Conservation (phyloP, 1,140 invertebrate genomes). For the Triops cancriformis region DNA sequence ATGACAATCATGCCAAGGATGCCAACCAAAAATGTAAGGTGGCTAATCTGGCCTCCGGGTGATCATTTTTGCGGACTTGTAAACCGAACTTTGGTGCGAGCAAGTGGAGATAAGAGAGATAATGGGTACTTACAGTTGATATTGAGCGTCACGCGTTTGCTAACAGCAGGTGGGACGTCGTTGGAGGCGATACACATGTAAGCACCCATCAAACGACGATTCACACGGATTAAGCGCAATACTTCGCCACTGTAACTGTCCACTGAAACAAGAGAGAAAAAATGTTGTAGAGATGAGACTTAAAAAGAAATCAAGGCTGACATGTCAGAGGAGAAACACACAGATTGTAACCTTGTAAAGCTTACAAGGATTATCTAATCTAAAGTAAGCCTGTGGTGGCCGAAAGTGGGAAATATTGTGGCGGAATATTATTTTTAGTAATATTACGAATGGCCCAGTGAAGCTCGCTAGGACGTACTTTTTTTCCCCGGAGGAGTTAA, state of each 20-base stretch:
- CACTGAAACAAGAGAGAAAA: constrained; percentile 28
- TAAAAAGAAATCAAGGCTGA: background rate
- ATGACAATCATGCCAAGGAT: background rate
- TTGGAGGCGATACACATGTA: constrained; percentile 81
- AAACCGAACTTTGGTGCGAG: background rate
- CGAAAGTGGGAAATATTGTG: too few species aligned
- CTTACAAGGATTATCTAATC: too few species aligned
- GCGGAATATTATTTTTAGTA: too few species aligned
- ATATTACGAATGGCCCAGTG: too few species aligned
- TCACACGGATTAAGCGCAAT: constrained; percentile 61
- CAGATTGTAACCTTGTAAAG: too few species aligned
- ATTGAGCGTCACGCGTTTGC: constrained; percentile 72
- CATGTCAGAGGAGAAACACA: too few species aligned
- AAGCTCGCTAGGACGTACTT: too few species aligned
- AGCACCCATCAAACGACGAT: constrained; percentile 73
- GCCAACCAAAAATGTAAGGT: background rate
- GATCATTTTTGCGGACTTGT: background rate
- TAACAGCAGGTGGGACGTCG: constrained; percentile 78
- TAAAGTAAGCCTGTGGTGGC: too few species aligned
- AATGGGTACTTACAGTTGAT: constrained; percentile 71
- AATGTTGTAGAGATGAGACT: background rate
- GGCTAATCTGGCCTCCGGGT: too few species aligned
- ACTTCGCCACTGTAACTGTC: constrained; percentile 61
- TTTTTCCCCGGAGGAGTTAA: too few species aligned
- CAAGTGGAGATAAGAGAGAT: background rate